These are phyloP conservation scores for Agapostemon virescens DNA, from an alignment of 2,888 invertebrate species.

Conservation along the genomic window DNA sequence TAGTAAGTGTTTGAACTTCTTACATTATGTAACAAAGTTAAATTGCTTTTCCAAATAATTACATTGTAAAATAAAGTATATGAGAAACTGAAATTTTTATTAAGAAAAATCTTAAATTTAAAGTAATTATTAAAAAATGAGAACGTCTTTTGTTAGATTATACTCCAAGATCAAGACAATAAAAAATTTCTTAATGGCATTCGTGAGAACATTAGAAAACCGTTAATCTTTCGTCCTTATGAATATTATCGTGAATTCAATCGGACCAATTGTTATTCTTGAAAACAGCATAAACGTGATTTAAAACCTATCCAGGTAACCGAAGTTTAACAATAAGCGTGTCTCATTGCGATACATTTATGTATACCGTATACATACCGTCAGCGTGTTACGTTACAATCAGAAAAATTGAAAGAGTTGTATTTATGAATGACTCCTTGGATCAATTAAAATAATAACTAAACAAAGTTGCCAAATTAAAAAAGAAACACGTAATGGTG, in stretches of 20 bases:
- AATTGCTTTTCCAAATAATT: no score
- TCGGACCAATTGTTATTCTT: not conserved
- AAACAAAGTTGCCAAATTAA: not conserved
- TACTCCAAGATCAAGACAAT: not conserved
- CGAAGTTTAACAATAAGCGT: not conserved
- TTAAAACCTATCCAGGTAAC: not conserved
- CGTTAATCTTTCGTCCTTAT: constrained; percentile 20
- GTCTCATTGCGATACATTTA: not conserved
- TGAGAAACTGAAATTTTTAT: not conserved
- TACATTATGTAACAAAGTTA: no score
- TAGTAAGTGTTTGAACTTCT: no score
- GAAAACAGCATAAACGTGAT: not conserved
- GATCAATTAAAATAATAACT: not conserved
- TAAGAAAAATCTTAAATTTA: not conserved
- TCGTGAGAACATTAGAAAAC: constrained; percentile 11
- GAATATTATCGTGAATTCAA: constrained; percentile 2
- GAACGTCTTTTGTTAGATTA: not conserved
- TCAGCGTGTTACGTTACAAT: not conserved
- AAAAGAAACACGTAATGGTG: not conserved
- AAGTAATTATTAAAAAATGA: not conserved
- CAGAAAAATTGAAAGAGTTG: not conserved
- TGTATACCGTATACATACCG: not conserved
- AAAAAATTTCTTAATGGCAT: not conserved
- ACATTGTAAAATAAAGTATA: not conserved
- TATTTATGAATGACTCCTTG: not conserved